phyloP scores from a whole-genome alignment of 2,888 invertebrate genomes.

The Cerastis rubricosa region DNA sequence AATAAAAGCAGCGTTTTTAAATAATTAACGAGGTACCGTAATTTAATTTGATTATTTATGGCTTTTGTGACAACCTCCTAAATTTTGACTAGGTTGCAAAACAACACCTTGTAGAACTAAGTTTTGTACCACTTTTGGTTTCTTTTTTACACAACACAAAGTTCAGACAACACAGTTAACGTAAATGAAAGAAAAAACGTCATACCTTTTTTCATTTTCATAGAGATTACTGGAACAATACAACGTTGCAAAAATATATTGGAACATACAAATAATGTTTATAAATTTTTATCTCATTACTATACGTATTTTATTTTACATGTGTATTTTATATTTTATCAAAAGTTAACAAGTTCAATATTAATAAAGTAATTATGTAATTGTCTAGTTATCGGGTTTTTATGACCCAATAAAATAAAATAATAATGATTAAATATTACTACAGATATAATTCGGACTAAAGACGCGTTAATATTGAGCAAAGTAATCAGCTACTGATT shows the following conservation, averaged over 20 bases:
- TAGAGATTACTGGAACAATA: constrained; percentile 44
- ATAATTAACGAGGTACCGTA: too few species aligned
- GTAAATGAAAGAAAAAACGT: constrained; percentile 9
- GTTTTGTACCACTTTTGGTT: neutral
- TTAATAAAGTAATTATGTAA: constrained; percentile 49
- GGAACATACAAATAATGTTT: constrained; percentile 17
- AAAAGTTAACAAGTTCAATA: constrained; percentile 33
- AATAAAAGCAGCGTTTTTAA: too few species aligned
- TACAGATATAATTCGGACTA: constrained; percentile 58
- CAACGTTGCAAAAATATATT: constrained; percentile 1
- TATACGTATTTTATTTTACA: constrained; percentile 30
- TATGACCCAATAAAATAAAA: constrained; percentile 33
- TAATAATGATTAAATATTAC: constrained; percentile 20
- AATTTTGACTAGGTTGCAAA: too few species aligned
- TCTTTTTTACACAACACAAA: neutral
- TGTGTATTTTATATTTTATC: constrained; percentile 8
- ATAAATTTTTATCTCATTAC: constrained; percentile 30
- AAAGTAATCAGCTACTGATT: constrained; percentile 40
- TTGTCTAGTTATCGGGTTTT: constrained; percentile 30
- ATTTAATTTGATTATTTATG: too few species aligned
- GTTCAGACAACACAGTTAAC: neutral
- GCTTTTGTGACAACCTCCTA: too few species aligned
- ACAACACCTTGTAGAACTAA: too few species aligned
- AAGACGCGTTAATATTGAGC: neutral
- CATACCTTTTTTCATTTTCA: neutral